Percentiles rank a stretch among this genome's conserved stretches.
Conservation (phyloP, 2,888 invertebrate species). For the Maniola hyperantus region DNA sequence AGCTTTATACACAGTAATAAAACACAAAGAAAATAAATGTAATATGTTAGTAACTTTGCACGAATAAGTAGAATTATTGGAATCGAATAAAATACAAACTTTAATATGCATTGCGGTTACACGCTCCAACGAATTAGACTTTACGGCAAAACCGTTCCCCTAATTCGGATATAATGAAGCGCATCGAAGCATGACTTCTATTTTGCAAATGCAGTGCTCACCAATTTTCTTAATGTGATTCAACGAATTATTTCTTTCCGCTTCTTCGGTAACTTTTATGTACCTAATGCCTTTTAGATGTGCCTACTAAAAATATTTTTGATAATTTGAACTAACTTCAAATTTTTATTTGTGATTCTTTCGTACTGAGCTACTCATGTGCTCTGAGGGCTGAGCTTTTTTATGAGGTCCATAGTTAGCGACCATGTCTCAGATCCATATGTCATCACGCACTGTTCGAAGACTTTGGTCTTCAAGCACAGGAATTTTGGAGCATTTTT, state of each 20-base stretch:
- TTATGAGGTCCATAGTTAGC: too few species aligned
- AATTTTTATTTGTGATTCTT: too few species aligned
- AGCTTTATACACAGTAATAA: neutral
- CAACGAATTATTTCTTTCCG: neutral
- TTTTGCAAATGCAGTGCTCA: neutral
- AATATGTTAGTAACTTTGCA: neutral
- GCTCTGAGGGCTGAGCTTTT: too few species aligned
- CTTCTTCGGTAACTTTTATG: neutral
- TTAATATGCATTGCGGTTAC: slow-evolving; percentile 17
- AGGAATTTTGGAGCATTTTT: too few species aligned
- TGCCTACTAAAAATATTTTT: neutral
- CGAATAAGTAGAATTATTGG: neutral
- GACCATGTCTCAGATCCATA: too few species aligned
- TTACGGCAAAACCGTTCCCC: slow-evolving; percentile 16
- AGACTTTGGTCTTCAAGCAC: too few species aligned
- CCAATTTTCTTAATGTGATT: slow-evolving; percentile 7
- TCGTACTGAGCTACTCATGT: too few species aligned
- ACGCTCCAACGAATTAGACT: slow-evolving; percentile 19
- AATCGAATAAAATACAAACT: slow-evolving; percentile 9
- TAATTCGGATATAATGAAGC: slow-evolving; percentile 30
- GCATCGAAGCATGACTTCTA: slow-evolving; percentile 21
- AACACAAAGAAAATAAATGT: neutral
- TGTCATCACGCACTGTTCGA: too few species aligned
- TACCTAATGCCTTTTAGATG: neutral
- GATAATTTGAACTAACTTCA: too few species aligned